Evolutionary conservation across 2,797 vertebrate species (phyloP), one percentile per base, ranked within the genome.

Genomic region (Chromobotia macracanthus): DNA sequence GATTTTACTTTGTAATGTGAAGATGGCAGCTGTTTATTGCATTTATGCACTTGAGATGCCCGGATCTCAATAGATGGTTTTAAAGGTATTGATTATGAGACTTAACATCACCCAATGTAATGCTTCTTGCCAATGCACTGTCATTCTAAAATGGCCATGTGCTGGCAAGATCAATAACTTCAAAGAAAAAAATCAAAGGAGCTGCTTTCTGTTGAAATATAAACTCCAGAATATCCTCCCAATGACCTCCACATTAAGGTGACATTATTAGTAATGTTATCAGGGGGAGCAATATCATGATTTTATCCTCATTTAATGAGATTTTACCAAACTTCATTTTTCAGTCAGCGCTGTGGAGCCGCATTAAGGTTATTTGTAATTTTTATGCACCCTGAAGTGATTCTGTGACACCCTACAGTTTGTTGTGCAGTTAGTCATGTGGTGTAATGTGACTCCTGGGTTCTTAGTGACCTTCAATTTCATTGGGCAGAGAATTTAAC

Each of bases 1-100:
- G 46, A 67, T 89, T 88, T 66, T 79, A 75, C 76, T 16, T 35
- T 84, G 82, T 84, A 72, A 86, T 87, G 82, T 84, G 63, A 87
- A 87, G 89, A 88, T 83, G 68, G 82, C 65, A 86, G 70, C 60
- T 81, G 75, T 69, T 87, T 84, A 84, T 78, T 84, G 86, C 80
- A 75, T 85, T 89, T 83, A 84, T 70, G 84, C 70, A 75, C 65
- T 71, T 78, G 44, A 84, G 77, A 76, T 69, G 51, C 46, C 65
- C 67, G 55, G 64, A 75, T 76, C 77, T 38, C 28, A 53, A 23
- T 64, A 83, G 70, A 80, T 48, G 51, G 53, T 86, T 87, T 87
- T 87, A 86, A 87, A 87, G 63, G 75, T 71, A 44, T 83, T 2
- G 35, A 87, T 90, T 89, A 86, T 75, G 80, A 67, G 82, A 76